Base-by-base conservation (phyloP, 35 echinoderm and acorn worm species). In the Chiridota heheva region DNA sequence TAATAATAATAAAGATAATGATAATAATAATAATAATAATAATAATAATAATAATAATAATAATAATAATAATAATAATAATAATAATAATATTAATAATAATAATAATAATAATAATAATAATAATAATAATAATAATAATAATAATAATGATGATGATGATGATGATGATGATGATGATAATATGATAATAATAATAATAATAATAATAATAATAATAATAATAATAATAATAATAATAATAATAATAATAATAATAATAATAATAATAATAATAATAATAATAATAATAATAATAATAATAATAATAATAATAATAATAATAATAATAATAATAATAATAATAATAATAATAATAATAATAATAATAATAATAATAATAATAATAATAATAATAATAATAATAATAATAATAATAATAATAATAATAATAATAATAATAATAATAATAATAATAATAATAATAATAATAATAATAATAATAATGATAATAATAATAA, bases 31-130 rank as follows among this genome's bases (percentile, higher is more conserved):
- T 22, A 12, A 53, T 22, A 12, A 53, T 22, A 12, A 53, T 22
- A 12, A 53, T 22, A 53, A 37, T 69, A 8, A 7, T 29, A 5
- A 7, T 39, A 69, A 68, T 68, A 36, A 26, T 38, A 27, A 27
- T 68, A 20, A 64, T 0, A 22, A 64, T 64, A 15, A 64, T 64
- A 22, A 29, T 64, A 0, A 29, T 64, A 22, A 33, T 64, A 17
- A 27, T 64, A 32, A 71, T 71, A 32, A 71, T 37, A 32, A 15
- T 71, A 32, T 40, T 71, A 32, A 37, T 71, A 32, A 71, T 71
- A 32, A 15, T 71, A 8, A 71, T 71, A 32, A 71, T 71, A 33
- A 4, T 8, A 30, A 6, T 29, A 34, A 69, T 30, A 2, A 34
- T 8, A 39, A 36, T 3, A 34, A 5, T 1, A 15, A 31, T 65